Evolutionary conservation across 2,888 invertebrate genomes (phyloP).

Genomic region (Noctua janthina): DNA sequence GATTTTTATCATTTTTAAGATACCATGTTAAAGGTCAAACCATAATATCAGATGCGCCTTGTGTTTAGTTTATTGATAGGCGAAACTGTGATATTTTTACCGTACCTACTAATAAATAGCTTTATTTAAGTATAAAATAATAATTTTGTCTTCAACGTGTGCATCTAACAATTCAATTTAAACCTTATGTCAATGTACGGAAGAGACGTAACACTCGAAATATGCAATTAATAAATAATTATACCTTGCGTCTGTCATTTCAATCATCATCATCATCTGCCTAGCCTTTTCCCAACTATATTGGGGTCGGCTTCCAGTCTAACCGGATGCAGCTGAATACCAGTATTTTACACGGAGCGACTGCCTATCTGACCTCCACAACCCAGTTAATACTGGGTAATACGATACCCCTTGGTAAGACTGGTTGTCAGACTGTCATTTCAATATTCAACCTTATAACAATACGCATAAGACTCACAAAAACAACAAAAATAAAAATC

Average conservation of each 20-base stretch:
- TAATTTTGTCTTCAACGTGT: not conserved
- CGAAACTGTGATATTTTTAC: not conserved
- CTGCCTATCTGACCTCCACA: too few relatives aligned
- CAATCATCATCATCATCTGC: too few relatives aligned
- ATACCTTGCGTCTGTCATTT: too few relatives aligned
- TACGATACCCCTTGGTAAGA: too few relatives aligned
- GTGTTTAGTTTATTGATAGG: not conserved
- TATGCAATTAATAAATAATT: not conserved
- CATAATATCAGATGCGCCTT: not conserved
- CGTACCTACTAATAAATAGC: not conserved
- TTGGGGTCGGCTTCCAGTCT: too few relatives aligned
- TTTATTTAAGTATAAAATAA: too few relatives aligned
- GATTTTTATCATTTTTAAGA: slow-evolving; percentile 2
- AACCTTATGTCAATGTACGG: not conserved
- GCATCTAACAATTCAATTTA: not conserved
- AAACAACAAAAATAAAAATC: not conserved
- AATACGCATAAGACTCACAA: not conserved
- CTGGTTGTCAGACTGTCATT: not conserved
- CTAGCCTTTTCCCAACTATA: too few relatives aligned
- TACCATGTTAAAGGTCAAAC: slow-evolving; percentile 3
- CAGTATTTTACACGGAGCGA: too few relatives aligned
- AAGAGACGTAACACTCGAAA: not conserved
- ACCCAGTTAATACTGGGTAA: too few relatives aligned
- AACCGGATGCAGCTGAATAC: too few relatives aligned
- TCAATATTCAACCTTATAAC: slow-evolving; percentile 5